phyloP scores from a whole-genome alignment of 2,797 vertebrate genomes.

The Aratinga solstitialis region DNA sequence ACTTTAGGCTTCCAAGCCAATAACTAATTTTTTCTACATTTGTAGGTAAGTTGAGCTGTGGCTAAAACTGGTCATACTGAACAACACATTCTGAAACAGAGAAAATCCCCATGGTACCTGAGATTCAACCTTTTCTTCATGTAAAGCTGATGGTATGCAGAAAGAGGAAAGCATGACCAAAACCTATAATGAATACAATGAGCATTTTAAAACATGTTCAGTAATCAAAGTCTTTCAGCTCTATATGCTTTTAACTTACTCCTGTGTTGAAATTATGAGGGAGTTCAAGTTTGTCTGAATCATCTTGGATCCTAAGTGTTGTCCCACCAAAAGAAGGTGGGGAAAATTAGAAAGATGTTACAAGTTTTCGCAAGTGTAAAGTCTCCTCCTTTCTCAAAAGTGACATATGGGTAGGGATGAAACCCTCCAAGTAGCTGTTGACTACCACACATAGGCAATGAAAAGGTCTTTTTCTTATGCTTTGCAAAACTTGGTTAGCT shows the following conservation, averaged over 20 bases:
- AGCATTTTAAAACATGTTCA: neutral
- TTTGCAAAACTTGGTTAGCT: neutral
- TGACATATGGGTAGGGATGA: neutral
- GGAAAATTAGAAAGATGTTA: neutral
- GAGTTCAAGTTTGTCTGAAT: neutral
- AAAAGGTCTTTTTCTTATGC: neutral
- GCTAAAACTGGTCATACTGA: neutral
- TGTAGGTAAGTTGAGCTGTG: neutral
- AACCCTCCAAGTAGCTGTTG: neutral
- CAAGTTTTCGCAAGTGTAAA: neutral
- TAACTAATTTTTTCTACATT: neutral
- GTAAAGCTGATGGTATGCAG: neutral
- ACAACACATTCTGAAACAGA: neutral
- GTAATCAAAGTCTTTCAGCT: neutral
- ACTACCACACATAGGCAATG: neutral
- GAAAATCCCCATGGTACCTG: neutral
- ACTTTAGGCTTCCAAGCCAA: neutral
- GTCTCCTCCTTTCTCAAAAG: neutral
- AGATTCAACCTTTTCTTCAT: neutral
- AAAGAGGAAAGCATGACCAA: neutral
- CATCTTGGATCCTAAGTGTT: neutral
- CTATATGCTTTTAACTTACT: neutral
- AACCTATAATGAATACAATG: neutral
- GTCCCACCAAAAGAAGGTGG: neutral
- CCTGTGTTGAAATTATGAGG: neutral